phyloP scores from a whole-genome alignment of 2,797 vertebrate genomes.

The Cossypha heuglini region DNA sequence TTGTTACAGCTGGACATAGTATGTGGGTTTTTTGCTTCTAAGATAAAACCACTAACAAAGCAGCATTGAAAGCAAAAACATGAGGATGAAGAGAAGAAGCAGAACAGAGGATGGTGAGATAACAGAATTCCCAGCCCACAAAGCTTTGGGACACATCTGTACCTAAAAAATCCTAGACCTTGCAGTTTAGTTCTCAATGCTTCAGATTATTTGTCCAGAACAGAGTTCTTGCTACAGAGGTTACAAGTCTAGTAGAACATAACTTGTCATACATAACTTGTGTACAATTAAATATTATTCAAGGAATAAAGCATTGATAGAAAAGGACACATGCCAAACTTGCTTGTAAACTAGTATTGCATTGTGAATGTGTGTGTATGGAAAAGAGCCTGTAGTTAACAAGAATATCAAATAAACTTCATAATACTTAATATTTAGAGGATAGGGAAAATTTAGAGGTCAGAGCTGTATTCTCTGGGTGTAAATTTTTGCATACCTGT shows the following conservation, averaged over 20 bases:
- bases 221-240: background rate
- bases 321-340: background rate
- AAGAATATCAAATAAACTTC: background rate
- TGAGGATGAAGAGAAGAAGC: background rate
- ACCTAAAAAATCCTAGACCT: background rate
- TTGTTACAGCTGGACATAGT: background rate
- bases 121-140: background rate
- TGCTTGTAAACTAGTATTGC: background rate
- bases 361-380: accelerated
- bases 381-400: background rate
- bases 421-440: background rate
- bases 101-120: background rate
- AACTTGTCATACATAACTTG: background rate
- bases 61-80: background rate
- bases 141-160: background rate
- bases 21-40: background rate
- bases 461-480: background rate
- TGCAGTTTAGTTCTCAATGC: background rate
- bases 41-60: background rate
- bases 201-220: background rate
- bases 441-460: background rate
- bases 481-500: background rate
- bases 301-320: background rate
- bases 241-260: background rate
- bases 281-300: background rate